Base-by-base conservation (phyloP, 2,888 invertebrate species). In the Drosophila picticornis region DNA sequence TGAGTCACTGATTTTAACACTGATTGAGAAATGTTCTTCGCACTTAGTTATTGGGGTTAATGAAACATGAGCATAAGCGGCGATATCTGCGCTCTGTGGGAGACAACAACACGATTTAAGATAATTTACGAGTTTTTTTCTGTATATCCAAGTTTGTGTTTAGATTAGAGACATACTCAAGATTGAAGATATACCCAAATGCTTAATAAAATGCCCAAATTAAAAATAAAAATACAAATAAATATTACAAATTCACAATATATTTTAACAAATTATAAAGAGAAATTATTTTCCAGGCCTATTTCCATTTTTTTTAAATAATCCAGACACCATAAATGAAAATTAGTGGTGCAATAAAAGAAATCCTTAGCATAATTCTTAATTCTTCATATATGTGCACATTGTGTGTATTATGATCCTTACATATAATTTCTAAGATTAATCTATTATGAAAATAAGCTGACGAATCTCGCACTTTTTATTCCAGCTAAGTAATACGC, bases 401-500 rank as follows among this genome's bases (percentile, higher is more conserved):
- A 40, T 22, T 40, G n/a, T 22, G 5, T 5, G 22, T 43, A 22
- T 11, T 22, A 22, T 43, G 43, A 43, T 43, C 32, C 1, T 16
- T 2, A 2, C 7, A 10, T 22, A 11, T 62, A 40, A 29, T 40
- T 34, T 25, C 25, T 11, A 16, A 66, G 36, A 53, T 72, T 64
- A 68, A 65, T 58, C 57, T 58, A 55, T 77, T 57, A 43, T 31
- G 34, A 77, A 61, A 11, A 64, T 67, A 32, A 48, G 46, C 59
- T 72, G 57, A 64, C 50, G 36, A 40, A 32, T 70, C 62, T 67
- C 40, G 75, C 59, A 82, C 65, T 65, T 46, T 48, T 9, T 9
- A 68, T 53, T 71, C 65, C 80, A 72, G 57, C 78, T 73, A 84
- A 72, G 75, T 78, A 73, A 75, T 62, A 79, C 55, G 77, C 63